Evolutionary conservation across 1,140 invertebrate species (phyloP), one percentile per base, ranked within the genome.

Genomic region (Lepidurus apus): DNA sequence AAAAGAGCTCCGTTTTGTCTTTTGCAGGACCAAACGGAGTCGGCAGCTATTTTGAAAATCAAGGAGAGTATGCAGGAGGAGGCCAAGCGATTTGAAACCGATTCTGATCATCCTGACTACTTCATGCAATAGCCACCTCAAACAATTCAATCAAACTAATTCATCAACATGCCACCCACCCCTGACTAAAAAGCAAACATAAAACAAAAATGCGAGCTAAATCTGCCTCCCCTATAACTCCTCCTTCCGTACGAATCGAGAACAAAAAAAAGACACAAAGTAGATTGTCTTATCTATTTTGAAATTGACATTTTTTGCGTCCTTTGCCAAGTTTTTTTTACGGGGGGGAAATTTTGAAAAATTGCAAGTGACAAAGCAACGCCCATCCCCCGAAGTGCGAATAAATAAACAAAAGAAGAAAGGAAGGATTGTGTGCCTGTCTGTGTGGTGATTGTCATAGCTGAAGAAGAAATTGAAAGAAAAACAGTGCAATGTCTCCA

Each of bases 11-110:
- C 24, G 43, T 73, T 79, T 79, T 74, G 73, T 78, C 73, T 44
- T 79, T 91, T 89, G 86, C 92, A 93, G 91, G 94, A 97, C 89
- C 96, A 98, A 90, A 97, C 93, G 84, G 96, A 98, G 90, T 98
- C 95, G 83, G 96, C 95, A 85, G 96, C 96, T 89, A 98, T 98
- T 88, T 90, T 98, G 87, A 98, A 98, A 91, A 98, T 98, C 86
- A 98, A 98, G 91, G 96, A 98, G 88, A 97, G 95, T 89, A 98
- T 98, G 96, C 96, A 98, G 88, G 96, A 98, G 88, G 97, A 98
- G 88, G 96, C 97, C 85, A 98, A 98, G 89, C 93, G 96, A 88
- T 98, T 98, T 90, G 96, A 98, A 89, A 98, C 98, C 91, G 96
- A 98, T 87, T 93, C 93, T 84, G 95, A 97, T 87, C 95, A 96